Base-by-base conservation (phyloP, 2,113 vertebrate species). In the Gavia stellata region DNA sequence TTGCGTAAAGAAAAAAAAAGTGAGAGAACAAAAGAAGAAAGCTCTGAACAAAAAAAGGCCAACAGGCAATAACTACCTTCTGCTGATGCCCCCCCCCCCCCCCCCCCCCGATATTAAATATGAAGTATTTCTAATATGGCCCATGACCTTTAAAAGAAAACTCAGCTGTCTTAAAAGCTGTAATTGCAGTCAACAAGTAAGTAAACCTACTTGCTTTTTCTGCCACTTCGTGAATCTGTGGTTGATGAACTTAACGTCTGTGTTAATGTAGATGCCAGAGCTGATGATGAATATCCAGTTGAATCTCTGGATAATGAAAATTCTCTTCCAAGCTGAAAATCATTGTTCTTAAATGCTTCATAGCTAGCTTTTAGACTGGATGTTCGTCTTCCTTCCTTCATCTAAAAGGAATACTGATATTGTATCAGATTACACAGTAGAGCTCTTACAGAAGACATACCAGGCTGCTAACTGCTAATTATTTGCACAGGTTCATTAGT, bases 271-370 rank as follows among this genome's bases (percentile, higher is more conserved):
- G 98, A 99, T 95, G 99, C 99, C 94, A 99, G 97, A 6, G 99
- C 99, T 7, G 99, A 99, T 4, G 99, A 99, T 10, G 99, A 98
- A 97, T 99, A 99, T 4, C 98, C 98, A 24, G 98, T 31, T 38
- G 97, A 90, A 67, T 99, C 99, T 91, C 99, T 98, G 90, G 99
- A 98, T 97, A 99, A 97, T 0, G 98, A 98, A 93, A 99, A 99
- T 83, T 99, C 99, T 90, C 99, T 97, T 83, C 98, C 97, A 94
- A 99, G 98, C 97, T 99, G 99, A 97, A 99, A 99, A 97, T 99
- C 99, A 34, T 98, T 99, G 97, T 99, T 99, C 97, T 99, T 99
- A 97, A 99, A 99, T n/a, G 99, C 99, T 97, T 99, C 99, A 55
- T 99, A 99, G 96, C 99, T 99, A 65, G 99, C 99, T 96, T 99